phyloP scores from a whole-genome alignment of 2,888 invertebrate genomes.

The Steinernema scapterisci region DNA sequence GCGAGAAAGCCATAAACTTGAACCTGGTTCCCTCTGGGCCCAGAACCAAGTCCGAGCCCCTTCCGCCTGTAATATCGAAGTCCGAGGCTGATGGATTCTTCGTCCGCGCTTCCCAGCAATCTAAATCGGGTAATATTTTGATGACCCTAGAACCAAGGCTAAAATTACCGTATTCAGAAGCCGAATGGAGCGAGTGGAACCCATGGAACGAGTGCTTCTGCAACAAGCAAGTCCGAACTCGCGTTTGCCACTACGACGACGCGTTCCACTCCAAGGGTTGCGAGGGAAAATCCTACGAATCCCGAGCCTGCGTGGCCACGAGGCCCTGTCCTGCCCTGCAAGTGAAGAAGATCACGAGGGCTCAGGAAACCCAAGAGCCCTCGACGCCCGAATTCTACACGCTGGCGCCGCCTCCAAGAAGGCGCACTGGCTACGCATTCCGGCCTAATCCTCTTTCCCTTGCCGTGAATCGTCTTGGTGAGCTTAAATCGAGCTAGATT shows the following conservation, averaged over 20 bases:
- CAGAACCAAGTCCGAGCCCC: background rate
- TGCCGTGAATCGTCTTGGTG: conserved; percentile 11
- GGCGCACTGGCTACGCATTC: conserved; percentile 37
- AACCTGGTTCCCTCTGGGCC: conserved; percentile 40
- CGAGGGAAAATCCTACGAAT: conserved; percentile 42
- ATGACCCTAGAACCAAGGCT: background rate
- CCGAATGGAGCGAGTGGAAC: conserved; percentile 47
- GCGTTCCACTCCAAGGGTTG: conserved; percentile 40
- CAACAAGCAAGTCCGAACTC: conserved; percentile 47
- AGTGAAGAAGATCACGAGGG: conserved; percentile 22
- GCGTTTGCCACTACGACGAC: conserved; percentile 44
- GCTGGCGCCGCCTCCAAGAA: conserved; percentile 30
- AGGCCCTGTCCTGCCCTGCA: conserved; percentile 40
- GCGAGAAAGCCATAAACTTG: conserved; percentile 37
- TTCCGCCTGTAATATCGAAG: background rate
- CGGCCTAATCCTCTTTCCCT: conserved; percentile 34
- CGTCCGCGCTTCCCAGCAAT: conserved; percentile 8
- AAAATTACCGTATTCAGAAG: conserved; percentile 3
- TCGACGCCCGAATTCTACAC: conserved; percentile 35
- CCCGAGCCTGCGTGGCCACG: conserved; percentile 30
- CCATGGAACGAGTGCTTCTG: conserved; percentile 51
- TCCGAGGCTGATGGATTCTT: conserved; percentile 8
- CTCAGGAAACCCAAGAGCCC: background rate
- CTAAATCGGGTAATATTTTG: background rate
- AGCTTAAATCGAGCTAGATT: background rate